A percentile compares a stretch with the other conserved stretches of the same genome.
Conservation (phyloP, 2,113 vertebrate genomes). For the Syrmaticus mikado region DNA sequence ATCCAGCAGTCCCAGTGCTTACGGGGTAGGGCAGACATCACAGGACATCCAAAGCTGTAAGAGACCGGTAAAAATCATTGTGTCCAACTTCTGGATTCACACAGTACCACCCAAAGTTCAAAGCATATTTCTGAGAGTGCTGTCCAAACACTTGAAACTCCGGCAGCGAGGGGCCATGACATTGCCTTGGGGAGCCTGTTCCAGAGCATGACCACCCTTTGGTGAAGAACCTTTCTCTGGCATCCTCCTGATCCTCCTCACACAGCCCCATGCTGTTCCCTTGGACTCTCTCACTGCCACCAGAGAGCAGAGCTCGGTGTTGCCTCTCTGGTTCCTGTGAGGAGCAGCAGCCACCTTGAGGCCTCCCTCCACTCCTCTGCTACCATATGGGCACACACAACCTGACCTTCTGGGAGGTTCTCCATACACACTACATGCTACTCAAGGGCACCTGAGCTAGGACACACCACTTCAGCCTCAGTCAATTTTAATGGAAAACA, state of each 20-base stretch:
- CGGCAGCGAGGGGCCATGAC: background rate
- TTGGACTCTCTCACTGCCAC: background rate
- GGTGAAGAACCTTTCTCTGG: background rate
- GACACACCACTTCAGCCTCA: background rate
- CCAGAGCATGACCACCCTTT: background rate
- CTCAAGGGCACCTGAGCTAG: background rate
- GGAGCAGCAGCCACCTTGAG: background rate
- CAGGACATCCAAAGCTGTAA: no score
- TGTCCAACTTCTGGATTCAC: no score
- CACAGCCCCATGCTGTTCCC: background rate
- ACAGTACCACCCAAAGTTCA: background rate
- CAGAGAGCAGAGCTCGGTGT: background rate
- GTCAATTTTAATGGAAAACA: background rate
- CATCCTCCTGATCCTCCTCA: background rate
- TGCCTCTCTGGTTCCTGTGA: background rate
- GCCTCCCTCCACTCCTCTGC: background rate
- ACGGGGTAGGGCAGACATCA: rapidly evolving
- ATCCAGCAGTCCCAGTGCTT: rapidly evolving
- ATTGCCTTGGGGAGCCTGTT: background rate
- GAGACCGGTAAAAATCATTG: no score
- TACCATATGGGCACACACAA: rapidly evolving
- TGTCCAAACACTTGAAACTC: background rate
- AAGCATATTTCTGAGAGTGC: background rate
- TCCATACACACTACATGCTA: rapidly evolving
- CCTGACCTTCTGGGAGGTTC: background rate